Conservation (phyloP, 2,888 invertebrate species). For the Ectemnius cavifrons region DNA sequence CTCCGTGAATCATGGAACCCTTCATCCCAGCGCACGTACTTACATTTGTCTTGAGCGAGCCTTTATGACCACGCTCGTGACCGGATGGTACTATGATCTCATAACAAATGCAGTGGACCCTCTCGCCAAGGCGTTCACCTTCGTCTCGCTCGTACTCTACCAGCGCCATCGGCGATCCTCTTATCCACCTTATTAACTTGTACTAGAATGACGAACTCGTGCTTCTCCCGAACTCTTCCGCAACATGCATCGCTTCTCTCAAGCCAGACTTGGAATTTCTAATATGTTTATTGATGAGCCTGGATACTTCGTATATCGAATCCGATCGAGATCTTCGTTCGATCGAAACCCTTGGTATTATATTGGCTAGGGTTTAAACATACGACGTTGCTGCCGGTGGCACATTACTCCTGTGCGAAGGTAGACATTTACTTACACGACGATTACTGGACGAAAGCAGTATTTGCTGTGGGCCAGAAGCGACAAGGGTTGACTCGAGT, state of each 20-base stretch:
- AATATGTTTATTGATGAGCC: background rate
- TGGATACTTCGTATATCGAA: background rate
- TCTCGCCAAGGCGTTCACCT: constrained; percentile 26
- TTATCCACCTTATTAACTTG: constrained; percentile 45
- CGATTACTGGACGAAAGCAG: no score
- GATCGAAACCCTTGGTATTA: no score
- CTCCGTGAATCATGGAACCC: constrained; percentile 30
- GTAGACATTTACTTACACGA: no score
- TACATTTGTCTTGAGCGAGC: constrained; percentile 42
- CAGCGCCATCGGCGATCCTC: constrained; percentile 39
- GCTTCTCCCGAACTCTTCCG: background rate
- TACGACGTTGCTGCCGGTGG: no score
- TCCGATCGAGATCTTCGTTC: no score
- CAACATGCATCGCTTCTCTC: background rate
- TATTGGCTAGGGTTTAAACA: no score
- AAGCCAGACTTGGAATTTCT: background rate
- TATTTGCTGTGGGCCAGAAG: no score
- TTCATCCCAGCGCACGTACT: constrained; percentile 21
- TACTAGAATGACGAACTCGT: constrained; percentile 40
- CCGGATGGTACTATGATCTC: constrained; percentile 40
- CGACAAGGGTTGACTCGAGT: no score
- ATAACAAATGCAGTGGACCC: constrained; percentile 39
- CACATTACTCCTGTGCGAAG: no score
- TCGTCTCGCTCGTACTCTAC: constrained; percentile 18
- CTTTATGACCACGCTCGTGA: constrained; percentile 38